Base-by-base conservation (phyloP, 1,140 invertebrate genomes). In the Argopecten irradians region DNA sequence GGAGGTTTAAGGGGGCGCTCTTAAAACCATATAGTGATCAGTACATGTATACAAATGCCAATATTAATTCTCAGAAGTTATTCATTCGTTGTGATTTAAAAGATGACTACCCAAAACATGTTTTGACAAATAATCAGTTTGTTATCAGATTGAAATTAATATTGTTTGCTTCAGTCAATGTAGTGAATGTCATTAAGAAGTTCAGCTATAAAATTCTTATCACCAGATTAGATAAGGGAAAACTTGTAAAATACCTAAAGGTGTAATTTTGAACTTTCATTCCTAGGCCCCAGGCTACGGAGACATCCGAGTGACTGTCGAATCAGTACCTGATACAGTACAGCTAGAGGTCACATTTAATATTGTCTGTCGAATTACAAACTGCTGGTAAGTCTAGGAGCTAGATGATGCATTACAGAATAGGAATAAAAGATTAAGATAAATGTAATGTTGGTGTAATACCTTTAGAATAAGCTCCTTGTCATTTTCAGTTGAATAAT, bases 271-370 rank as follows among this genome's bases (percentile, higher is more conserved):
- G 32, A 84, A 85, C 90, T 96, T 95, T n/a, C 93, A 90, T 85
- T 89, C 91, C n/a, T 89, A 98, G 98, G 97, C 97, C 28, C 98
- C 98, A 87, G 97, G 98, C 91, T 98, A 97, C 96, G 98, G 97
- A 55, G 98, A 99, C 95, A 96, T 99, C 16, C 96, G 97, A 93
- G 95, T 99, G 43, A 97, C 97, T 34, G 96, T 98, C 90, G 97
- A 97, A 94, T 96, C 98, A 93, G 96, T 99, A 46, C 98, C 98
- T 22, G 97, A 97, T 93, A 97, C 97, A 93, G 97, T 98, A 22
- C 95, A 97, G 91, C 96, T 99, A 36, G 97, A 98, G 95, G 96
- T 98, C 93, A 97, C 97, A 83, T 98, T 99, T 93, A 96, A 97
- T 90, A 97, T 99, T 89, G 97, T 96, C 92, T 98, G 98, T 94